Percentiles rank a stretch among this genome's conserved stretches.
Conservation (phyloP, 2,113 vertebrate genomes). For the Oceanites oceanicus region DNA sequence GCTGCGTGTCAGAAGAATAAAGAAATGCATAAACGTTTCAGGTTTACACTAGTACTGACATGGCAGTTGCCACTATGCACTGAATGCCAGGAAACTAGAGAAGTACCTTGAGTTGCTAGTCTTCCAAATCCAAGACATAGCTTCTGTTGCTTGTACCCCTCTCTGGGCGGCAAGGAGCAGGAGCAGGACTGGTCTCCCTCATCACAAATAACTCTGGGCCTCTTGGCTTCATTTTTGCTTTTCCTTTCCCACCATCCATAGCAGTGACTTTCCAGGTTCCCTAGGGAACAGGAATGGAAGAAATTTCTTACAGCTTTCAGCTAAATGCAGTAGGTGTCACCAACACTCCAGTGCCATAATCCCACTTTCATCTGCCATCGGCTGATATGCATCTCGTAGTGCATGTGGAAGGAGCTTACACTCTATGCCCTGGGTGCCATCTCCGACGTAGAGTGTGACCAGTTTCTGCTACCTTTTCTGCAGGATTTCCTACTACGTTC, state of each 20-base stretch:
- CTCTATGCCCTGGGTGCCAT: background rate
- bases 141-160: background rate
- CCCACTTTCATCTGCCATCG: fast-evolving
- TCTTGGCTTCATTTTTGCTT: background rate
- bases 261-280: background rate
- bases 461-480: background rate
- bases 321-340: fast-evolving
- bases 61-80: background rate
- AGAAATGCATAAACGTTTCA: background rate
- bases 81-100: background rate
- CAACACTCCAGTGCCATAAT: background rate
- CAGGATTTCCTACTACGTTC: background rate
- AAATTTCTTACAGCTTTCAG: background rate
- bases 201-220: background rate
- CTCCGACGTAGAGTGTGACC: background rate
- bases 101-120: background rate
- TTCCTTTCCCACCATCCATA: background rate
- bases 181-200: background rate
- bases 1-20: background rate
- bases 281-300: background rate
- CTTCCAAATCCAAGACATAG: background rate
- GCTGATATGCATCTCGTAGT: fast-evolving
- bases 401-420: background rate
- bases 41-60: background rate
- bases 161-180: background rate